Conservation (phyloP, 2,888 invertebrate genomes). For the Stenoptilia bipunctidactyla region DNA sequence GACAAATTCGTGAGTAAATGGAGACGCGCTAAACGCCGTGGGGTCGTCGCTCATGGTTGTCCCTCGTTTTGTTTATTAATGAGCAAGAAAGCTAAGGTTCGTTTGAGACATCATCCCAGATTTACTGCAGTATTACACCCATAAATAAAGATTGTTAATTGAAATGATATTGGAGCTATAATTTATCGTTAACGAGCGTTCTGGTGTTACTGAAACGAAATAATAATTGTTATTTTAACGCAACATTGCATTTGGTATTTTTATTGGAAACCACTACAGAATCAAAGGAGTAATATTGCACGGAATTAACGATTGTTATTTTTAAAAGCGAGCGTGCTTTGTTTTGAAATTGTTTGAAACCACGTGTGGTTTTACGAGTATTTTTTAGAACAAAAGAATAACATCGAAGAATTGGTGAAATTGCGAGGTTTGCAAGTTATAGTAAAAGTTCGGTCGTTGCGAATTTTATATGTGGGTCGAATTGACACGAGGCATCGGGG, state of each 20-base stretch:
- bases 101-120: conserved; percentile 34
- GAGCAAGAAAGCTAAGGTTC: conserved; percentile 24
- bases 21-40: conserved; percentile 1
- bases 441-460: conserved; percentile 43
- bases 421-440: conserved; percentile 32
- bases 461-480: conserved; percentile 64
- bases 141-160: conserved; percentile 42
- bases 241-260: too few species aligned
- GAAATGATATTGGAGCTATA: conserved; percentile 16
- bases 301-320: too few species aligned
- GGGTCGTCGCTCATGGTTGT: conserved; percentile 8
- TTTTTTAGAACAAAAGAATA: too few species aligned
- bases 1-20: conserved; percentile 1
- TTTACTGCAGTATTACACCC: conserved; percentile 40
- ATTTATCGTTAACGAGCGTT: not conserved
- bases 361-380: too few species aligned
- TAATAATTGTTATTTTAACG: too few species aligned
- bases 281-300: too few species aligned
- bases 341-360: too few species aligned
- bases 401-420: too few species aligned
- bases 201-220: too few species aligned
- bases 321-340: too few species aligned
- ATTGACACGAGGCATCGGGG: conserved; percentile 54
- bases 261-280: too few species aligned
- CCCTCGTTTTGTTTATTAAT: conserved; percentile 30